Percentiles rank a stretch among this genome's conserved stretches.
phyloP scores from a whole-genome alignment of 2,888 invertebrate genomes.

The Chrysomela aeneicollis region DNA sequence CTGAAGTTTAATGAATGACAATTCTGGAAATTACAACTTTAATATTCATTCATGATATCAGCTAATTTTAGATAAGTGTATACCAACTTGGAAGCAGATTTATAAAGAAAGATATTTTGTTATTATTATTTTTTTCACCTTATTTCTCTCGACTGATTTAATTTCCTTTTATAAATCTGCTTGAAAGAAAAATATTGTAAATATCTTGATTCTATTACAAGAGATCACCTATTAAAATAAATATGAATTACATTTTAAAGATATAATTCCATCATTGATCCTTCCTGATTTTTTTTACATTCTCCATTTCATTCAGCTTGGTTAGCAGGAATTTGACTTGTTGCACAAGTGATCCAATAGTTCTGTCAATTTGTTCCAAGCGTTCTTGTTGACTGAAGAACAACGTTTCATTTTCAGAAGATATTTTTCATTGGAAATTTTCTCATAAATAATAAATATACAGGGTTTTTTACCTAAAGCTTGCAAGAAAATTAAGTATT shows the following conservation, averaged over 20 bases:
- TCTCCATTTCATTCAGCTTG: slow-evolving; percentile 50
- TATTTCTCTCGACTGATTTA: slow-evolving; percentile 49
- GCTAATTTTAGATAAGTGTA: slow-evolving; percentile 29
- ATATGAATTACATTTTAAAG: slow-evolving; percentile 35
- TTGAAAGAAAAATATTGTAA: slow-evolving; percentile 44
- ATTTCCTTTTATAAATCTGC: slow-evolving; percentile 48
- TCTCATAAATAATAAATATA: no score
- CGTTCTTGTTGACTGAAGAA: slow-evolving; percentile 54
- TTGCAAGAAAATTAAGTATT: no score
- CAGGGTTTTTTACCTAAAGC: no score
- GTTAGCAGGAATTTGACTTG: slow-evolving; percentile 47
- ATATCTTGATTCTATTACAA: slow-evolving; percentile 50
- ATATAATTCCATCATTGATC: slow-evolving; percentile 24
- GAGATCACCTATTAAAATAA: slow-evolving; percentile 41
- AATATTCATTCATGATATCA: slow-evolving; percentile 33
- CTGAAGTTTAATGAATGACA: not conserved
- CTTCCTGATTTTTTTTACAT: slow-evolving; percentile 39
- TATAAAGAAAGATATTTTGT: slow-evolving; percentile 43
- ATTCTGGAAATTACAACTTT: slow-evolving; percentile 25
- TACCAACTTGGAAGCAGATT: slow-evolving; percentile 42
- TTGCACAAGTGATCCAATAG: slow-evolving; percentile 44
- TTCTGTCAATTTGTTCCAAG: slow-evolving; percentile 50
- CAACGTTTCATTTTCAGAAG: no score
- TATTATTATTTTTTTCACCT: slow-evolving; percentile 37
- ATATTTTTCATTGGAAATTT: no score